A percentile compares a stretch with the other conserved stretches of the same genome.
Conservation (phyloP, 2,888 invertebrate species). For the Mellilla xanthometata region DNA sequence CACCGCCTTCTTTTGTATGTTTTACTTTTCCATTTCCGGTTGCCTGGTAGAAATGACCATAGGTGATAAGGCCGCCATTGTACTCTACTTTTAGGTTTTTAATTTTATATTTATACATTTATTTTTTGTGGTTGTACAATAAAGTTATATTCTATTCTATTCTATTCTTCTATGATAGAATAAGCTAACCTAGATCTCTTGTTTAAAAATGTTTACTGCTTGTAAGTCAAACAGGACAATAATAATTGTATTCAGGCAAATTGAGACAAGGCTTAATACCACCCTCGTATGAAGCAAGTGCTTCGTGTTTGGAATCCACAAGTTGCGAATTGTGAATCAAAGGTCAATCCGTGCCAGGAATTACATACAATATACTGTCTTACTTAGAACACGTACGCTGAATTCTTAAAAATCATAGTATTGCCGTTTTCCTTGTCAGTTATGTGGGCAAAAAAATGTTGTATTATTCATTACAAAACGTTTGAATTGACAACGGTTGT, state of each 20-base stretch:
- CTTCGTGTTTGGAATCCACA: slow-evolving; percentile 14
- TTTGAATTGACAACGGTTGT: slow-evolving; percentile 12
- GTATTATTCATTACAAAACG: slow-evolving; percentile 11
- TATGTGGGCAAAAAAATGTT: slow-evolving; percentile 10
- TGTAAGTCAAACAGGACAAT: too few species aligned
- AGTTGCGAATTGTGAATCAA: slow-evolving; percentile 12
- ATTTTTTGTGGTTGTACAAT: too few species aligned
- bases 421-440: slow-evolving; percentile 11
- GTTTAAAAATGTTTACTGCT: too few species aligned
- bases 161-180: too few species aligned
- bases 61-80: too few species aligned
- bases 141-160: too few species aligned
- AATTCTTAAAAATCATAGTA: slow-evolving; percentile 12
- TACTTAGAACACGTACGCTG: slow-evolving; percentile 4
- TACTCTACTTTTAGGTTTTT: too few species aligned
- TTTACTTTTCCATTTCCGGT: too few species aligned
- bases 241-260: not conserved
- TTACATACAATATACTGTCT: slow-evolving; percentile 17
- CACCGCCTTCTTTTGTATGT: too few species aligned
- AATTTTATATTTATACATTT: too few species aligned
- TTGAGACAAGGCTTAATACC: not conserved
- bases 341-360: slow-evolving; percentile 16
- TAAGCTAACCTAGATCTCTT: too few species aligned
- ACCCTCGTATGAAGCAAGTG: not conserved
- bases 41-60: too few species aligned